Conservation (phyloP, 2,888 invertebrate species). For the Drosophila mettleri region DNA sequence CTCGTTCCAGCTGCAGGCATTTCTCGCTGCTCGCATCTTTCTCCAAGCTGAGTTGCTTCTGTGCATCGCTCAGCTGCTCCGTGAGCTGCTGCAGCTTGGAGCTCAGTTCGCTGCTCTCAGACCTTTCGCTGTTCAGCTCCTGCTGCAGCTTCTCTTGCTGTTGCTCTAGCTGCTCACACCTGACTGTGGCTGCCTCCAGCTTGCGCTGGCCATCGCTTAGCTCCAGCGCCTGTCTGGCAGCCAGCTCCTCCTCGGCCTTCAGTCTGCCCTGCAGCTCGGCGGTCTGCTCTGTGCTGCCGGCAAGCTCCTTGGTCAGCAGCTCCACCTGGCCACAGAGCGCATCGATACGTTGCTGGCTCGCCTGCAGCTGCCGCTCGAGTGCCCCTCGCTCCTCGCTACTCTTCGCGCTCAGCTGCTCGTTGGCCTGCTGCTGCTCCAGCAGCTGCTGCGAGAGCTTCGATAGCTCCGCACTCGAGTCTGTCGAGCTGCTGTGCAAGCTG, state of each 20-base stretch:
- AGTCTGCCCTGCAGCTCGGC: conserved; percentile 60
- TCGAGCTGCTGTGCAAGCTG: conserved; percentile 87
- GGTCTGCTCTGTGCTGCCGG: conserved; percentile 63
- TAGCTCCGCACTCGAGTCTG: conserved; percentile 87
- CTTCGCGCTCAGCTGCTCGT: conserved; percentile 86
- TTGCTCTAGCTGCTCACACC: conserved; percentile 53
- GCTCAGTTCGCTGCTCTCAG: conserved; percentile 55
- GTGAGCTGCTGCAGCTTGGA: conserved; percentile 61
- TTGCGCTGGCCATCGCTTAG: conserved; percentile 68
- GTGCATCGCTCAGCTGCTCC: conserved; percentile 61
- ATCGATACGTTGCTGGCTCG: conserved; percentile 70
- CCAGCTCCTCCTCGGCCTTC: conserved; percentile 66
- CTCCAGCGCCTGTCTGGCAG: conserved; percentile 67
- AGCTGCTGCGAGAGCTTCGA: conserved; percentile 87
- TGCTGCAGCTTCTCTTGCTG: conserved; percentile 66
- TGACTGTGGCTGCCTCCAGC: conserved; percentile 60
- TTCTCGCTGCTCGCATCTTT: conserved; percentile 65
- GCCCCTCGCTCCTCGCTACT: conserved; percentile 76
- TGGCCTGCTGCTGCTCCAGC: conserved; percentile 87
- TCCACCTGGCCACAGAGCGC: conserved; percentile 71
- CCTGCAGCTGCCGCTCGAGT: conserved; percentile 70
- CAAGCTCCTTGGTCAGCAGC: conserved; percentile 71
- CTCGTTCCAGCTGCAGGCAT: conserved; percentile 63
- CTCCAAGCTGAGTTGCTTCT: conserved; percentile 61
- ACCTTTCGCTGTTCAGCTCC: conserved; percentile 55